Base-by-base conservation (phyloP, 2,113 vertebrate genomes). In the Ammospiza nelsoni region DNA sequence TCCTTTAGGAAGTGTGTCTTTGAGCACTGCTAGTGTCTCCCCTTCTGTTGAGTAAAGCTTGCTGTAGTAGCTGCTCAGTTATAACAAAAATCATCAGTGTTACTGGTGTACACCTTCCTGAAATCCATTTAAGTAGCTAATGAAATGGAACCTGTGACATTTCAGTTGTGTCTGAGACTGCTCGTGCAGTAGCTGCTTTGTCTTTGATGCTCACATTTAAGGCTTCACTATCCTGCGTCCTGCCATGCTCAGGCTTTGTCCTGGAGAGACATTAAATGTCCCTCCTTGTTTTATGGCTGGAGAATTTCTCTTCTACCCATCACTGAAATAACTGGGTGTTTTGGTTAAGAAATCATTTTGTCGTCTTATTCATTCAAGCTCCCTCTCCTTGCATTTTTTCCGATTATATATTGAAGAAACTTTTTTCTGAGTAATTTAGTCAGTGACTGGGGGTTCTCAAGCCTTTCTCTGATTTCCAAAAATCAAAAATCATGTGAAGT, bases 381-480 rank as follows among this genome's bases (percentile, higher is more conserved):
- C 24, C 11, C 27, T 72, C 17, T 85, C 29, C 31, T 35, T 13
- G 21, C 69, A 20, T 80, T 68, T 84, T 89, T 89, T 72, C 41
- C 16, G 89, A 33, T 75, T 83, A 80, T 6, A 4, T 57, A n/a
- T 72, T 81, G 69, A 81, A 87, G 86, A 90, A 88, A 84, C 54
- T 67, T 63, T 29, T 92, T 85, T 46, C 46, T 57, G 49, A 62
- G 78, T 91, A 93, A 88, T 94, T 94, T 75, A 90, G 69, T 71
- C 78, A 65, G 57, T 52, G 41, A 80, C 69, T 84, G 41, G 37
- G 46, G 79, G 84, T 84, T 89, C 67, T 95, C 62, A 94, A 90
- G 44, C 20, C 54, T 49, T 95, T 83, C 79, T 90, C 62, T 91
- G 66, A 92, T 96, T 95, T 94, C 87, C 37, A 89, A 91, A 97